These are phyloP conservation scores for Notolabrus celidotus DNA, from an alignment of 2,797 vertebrate species.

Conservation along the genomic window DNA sequence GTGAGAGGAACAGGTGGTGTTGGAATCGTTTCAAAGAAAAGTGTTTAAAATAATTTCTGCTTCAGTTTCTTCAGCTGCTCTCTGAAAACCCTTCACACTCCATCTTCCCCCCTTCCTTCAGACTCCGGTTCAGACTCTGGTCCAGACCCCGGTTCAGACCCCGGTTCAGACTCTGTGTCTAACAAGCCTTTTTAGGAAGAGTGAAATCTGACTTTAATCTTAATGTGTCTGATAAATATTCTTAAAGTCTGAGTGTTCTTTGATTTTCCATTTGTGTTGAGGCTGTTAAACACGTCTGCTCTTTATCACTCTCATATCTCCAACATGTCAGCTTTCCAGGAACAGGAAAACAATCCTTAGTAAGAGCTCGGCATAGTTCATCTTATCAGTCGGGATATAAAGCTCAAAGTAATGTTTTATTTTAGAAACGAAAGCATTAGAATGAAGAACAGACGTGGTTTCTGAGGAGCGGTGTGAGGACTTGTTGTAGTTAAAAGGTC, in stretches of 20 bases:
- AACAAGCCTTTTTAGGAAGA: constrained; percentile 57
- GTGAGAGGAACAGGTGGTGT: too few species aligned
- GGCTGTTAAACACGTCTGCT: not conserved
- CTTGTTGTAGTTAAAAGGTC: too few species aligned
- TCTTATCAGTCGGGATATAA: constrained; percentile 12
- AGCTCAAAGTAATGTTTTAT: not conserved
- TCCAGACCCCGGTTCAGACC: too few species aligned
- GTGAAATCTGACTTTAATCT: constrained; percentile 3
- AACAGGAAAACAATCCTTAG: constrained; percentile 4
- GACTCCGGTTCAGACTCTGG: too few species aligned
- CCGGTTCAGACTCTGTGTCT: constrained; percentile 10
- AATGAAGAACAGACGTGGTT: too few species aligned
- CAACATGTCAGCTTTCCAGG: constrained; percentile 7
- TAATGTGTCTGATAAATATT: constrained; percentile 30
- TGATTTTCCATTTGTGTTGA: too few species aligned
- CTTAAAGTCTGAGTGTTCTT: constrained; percentile 5
- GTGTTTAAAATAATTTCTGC: too few species aligned
- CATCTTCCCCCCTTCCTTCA: too few species aligned
- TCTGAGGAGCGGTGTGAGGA: too few species aligned
- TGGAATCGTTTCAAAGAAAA: too few species aligned
- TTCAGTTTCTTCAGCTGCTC: too few species aligned
- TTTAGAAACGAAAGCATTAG: not conserved
- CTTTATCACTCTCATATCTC: constrained; percentile 6
- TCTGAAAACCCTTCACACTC: too few species aligned
- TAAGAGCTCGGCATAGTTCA: not conserved